Base-by-base conservation (phyloP, 2,888 invertebrate species). In the Agrochola litura region DNA sequence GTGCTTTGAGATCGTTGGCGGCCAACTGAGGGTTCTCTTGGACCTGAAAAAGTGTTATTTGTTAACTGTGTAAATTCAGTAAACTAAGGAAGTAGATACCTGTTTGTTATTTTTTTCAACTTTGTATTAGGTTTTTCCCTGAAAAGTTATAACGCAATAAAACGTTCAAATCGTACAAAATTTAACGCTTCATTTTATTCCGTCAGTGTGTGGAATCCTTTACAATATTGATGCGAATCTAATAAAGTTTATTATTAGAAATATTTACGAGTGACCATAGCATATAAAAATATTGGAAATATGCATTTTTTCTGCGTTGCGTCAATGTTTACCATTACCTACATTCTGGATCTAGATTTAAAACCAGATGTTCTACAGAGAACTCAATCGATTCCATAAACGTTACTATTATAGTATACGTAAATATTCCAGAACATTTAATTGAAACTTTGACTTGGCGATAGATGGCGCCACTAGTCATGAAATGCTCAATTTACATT, bases 1-100 rank as follows among this genome's bases (percentile, higher is more conserved):
- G 94, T 83, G 95, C 89, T 95, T 96, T 96, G 95, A 96, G 95
- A 94, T 96, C 96, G 93, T 93, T 95, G 93, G 89, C 94, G 81
- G 91, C 91, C 86, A 94, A 90, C 90, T 95, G 96, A 79, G 96
- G 95, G 76, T 95, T 95, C 91, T 96, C 96, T 92, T 96, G 96
- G 89, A 96, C 96, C 96, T 96, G 91, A 12, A 85, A 88, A 86
- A 46, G 37, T 75, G 56, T 82, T 77, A 68, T 52, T 37, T 76
- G 70, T 82, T 83, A 81, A 81, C 52, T 73, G 46, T 66, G 67
- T 46, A 81, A 69, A 76, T 73, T 70, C 9, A 68, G 58, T 46
- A 64, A 67, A 68, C 16, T 56, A 49, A 49, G 16, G 9, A 46
- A 76, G 49, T 49, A 46, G 22, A 49, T 19, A 49, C 14, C 0